Evolutionary conservation across 2,888 invertebrate species (phyloP), one percentile per base, ranked within the genome.

Genomic region (Tridacna crocea): DNA sequence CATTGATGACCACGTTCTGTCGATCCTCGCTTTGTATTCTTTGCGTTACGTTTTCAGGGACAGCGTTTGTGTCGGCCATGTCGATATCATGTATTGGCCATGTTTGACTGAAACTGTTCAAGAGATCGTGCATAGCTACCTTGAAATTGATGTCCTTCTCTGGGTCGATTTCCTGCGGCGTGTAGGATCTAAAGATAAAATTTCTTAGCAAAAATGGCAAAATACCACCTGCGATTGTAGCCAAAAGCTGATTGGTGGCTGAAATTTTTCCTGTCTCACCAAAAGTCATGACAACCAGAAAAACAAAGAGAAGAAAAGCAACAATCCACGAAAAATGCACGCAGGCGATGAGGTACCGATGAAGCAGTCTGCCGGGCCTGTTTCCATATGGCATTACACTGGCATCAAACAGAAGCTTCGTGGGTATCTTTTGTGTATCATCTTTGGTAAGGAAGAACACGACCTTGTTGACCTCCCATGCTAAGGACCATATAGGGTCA

Each of bases 161-260:
- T 12, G 58, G n/a, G 48, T 88, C 84, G 11, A 86, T 48, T 13
- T 47, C 8, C 6, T 79, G 61, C 10, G 82, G 36, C 0, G 73
- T 47, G 26, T 82, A 79, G 1, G 77, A 60, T 36, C 82, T 77
- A 36, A 88, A 87, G 0, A 89, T 77, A 26, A 88, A 63, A 27
- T 85, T 87, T 72, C 82, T 77, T 6, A 89, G 72, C 68, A 88
- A 85, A 48, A 82, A 89, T 0, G 89, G 89, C n/a, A 89, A 36
- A 65, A 89, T 87, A 24, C 89, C 89, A n/a, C 88, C 88, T 11
- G 83, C 87, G 22, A 87, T 77, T 10, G 88, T 84, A 15, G 87
- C 88, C 8, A 89, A 60, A 19, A 85, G 80, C 76, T 84, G 81
- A 55, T 87, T 88, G n/a, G 85, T 81, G 3, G 80, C 84, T 10